A percentile compares a stretch with the other conserved stretches of the same genome.
These are phyloP conservation scores for Bombylius discolor DNA, from an alignment of 2,888 invertebrate genomes.

Conservation along the genomic window DNA sequence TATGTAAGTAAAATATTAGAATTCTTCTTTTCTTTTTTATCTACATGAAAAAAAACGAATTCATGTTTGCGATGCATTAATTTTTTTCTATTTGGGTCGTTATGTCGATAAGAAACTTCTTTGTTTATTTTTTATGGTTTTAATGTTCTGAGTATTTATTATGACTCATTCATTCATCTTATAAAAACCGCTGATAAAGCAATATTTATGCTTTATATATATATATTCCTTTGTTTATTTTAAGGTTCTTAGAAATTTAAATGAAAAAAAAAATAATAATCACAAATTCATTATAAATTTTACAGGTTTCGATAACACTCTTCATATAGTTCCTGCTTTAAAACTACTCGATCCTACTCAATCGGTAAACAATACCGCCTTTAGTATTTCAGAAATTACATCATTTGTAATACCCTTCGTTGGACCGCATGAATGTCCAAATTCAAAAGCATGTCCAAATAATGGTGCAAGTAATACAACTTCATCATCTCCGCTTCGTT, in stretches of 20 bases:
- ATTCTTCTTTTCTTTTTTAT: not conserved
- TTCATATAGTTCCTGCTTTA: constrained; percentile 34
- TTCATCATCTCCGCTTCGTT: constrained; percentile 3
- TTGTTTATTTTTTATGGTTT: no score
- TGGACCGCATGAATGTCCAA: constrained; percentile 36
- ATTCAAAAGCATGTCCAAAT: constrained; percentile 35
- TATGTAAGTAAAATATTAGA: constrained; percentile 27
- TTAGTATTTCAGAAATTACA: constrained; percentile 32
- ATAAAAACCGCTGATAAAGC: no score
- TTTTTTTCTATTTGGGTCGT: no score
- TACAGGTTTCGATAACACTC: constrained; percentile 35
- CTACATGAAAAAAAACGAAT: no score
- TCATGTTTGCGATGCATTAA: no score
- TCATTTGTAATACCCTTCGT: constrained; percentile 37
- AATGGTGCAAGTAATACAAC: constrained; percentile 16
- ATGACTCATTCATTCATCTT: no score
- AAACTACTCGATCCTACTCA: constrained; percentile 24
- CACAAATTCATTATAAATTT: not conserved
- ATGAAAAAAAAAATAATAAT: no score
- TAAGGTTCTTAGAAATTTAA: no score
- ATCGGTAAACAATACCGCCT: constrained; percentile 22
- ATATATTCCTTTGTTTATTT: no score
- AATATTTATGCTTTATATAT: no score
- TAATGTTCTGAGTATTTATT: no score
- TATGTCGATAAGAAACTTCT: no score